Conservation (phyloP, 2,113 vertebrate genomes). For the Gallinago paraguaiae region DNA sequence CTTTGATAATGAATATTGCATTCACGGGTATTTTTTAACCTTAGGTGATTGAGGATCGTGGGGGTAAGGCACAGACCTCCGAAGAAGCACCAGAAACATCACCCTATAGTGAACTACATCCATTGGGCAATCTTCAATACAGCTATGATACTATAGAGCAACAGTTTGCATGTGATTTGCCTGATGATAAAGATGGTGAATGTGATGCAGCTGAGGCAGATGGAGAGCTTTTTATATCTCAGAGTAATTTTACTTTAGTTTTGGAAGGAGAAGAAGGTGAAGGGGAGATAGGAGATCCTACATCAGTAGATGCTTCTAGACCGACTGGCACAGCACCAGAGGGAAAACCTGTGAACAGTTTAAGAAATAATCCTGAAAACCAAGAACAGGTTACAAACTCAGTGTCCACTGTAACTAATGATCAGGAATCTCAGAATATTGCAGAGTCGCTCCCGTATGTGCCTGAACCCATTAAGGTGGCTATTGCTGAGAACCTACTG, state of each 20-base stretch:
- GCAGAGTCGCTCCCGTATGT: conserved; percentile 73
- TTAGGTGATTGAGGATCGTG: conserved; percentile 62
- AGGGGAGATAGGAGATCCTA: conserved; percentile 42
- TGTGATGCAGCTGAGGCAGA: conserved; percentile 67
- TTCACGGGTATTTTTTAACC: conserved; percentile 11
- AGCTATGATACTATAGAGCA: conserved; percentile 73
- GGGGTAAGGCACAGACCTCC: conserved; percentile 35
- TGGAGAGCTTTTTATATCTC: conserved; percentile 71
- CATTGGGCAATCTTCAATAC: conserved; percentile 76
- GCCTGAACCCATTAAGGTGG: conserved; percentile 76
- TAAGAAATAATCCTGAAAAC: neutral
- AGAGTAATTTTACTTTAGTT: conserved; percentile 86
- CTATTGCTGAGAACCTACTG: conserved; percentile 76
- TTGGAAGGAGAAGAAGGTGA: conserved; percentile 86
- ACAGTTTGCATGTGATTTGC: conserved; percentile 69
- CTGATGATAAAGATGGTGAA: conserved; percentile 66
- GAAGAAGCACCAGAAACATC: conserved; percentile 41
- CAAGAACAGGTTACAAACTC: conserved; percentile 40
- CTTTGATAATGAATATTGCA: neutral
- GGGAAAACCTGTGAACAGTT: neutral
- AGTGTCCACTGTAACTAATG: conserved; percentile 52
- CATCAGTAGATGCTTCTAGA: neutral
- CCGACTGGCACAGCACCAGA: neutral
- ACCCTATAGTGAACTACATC: conserved; percentile 75
- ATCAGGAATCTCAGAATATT: conserved; percentile 65